A percentile compares a stretch with the other conserved stretches of the same genome.
Conservation (phyloP, 2,113 vertebrate genomes). For the Chaetops frenatus region DNA sequence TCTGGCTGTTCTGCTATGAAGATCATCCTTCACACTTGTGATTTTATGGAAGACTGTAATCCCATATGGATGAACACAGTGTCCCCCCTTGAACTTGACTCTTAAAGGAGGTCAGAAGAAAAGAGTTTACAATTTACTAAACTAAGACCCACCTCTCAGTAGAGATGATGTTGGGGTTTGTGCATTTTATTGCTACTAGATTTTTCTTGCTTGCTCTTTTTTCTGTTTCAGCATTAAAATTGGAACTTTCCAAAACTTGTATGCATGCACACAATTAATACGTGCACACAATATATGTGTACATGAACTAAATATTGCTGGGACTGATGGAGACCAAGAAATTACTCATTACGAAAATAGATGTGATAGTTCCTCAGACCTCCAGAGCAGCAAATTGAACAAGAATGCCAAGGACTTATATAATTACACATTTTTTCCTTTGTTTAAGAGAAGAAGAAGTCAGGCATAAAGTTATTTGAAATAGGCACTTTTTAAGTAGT, state of each 20-base stretch:
- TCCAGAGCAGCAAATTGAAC: not conserved
- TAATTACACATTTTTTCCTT: not conserved
- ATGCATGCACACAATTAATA: not conserved
- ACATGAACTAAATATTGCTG: not conserved
- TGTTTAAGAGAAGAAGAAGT: not conserved
- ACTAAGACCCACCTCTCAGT: not conserved
- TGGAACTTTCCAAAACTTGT: not conserved
- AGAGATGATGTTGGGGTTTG: not conserved
- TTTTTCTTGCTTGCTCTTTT: not conserved
- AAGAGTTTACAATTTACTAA: not conserved
- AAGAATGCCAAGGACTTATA: not conserved
- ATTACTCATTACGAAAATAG: not conserved
- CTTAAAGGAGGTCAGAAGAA: not conserved
- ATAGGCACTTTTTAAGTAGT: not conserved
- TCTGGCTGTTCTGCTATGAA: not conserved
- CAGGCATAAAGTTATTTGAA: not conserved
- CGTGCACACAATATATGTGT: accelerated
- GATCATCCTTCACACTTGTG: not conserved
- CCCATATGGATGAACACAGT: not conserved
- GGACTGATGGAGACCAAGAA: not conserved
- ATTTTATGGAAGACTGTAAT: not conserved
- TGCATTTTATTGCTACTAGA: not conserved
- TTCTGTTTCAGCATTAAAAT: not conserved
- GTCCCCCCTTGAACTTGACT: not conserved
- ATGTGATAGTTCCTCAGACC: not conserved